Evolutionary conservation across 2,888 invertebrate species (phyloP), one percentile per base, ranked within the genome.

Genomic region (Acleris cristana): DNA sequence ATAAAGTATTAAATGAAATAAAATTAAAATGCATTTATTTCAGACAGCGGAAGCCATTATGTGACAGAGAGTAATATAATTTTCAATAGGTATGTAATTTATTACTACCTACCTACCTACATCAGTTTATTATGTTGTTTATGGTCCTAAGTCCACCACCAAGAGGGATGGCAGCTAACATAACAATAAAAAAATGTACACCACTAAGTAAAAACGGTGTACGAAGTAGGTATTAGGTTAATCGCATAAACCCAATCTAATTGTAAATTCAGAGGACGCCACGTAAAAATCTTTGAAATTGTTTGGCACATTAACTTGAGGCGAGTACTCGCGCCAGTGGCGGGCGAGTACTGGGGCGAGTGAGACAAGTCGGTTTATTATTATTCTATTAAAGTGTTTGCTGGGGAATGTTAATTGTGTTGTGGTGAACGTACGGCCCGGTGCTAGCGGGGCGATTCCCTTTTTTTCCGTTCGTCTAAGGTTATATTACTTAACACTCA

Each of bases 321-420:
- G n/a, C 48, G 18, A 45, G 45, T 45, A 45, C 16, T 45, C 49
- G 19, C 18, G 16, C 19, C 18, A 21, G 51, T 12, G 18, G 16
- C 19, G 51, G 51, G 5, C 51, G 51, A 21, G 51, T 21, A 12
- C 19, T 71, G 66, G 71, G 19, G 51, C 55, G 64, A 65, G 73
- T 71, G 66, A 71, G 70, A 71, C 74, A 74, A 76, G 69, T 10
- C 72, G 76, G 76, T 78, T 81, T 34, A 34, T 81, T 80, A 79
- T 82, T 84, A 81, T 85, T 83, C 81, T 76, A 80, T 80, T 78
- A 82, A 75, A 75, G 71, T 75, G 70, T 74, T 69, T 66, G 69
- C 57, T 76, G 70, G 67, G 74, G 78, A 83, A 81, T 81, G 79
- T 81, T 85, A 81, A 85, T 84, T 80, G 76, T 79, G 73, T 76